Base-by-base conservation (phyloP, 2,888 invertebrate species). In the Lampropteryx suffumata region DNA sequence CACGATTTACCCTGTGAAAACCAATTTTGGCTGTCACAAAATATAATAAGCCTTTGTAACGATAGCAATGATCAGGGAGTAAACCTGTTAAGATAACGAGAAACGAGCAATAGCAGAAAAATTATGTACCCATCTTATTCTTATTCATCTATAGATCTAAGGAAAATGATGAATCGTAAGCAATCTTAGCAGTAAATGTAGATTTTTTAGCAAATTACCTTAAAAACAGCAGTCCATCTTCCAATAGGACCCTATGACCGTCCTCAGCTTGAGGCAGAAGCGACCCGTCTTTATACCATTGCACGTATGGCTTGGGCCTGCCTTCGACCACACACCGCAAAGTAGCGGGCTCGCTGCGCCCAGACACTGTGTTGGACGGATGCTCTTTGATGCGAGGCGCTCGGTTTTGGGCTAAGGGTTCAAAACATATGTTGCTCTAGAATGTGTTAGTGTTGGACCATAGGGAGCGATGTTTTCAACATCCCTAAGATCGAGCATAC, bases 271-370 rank as follows among this genome's bases (percentile, higher is more conserved):
- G 95, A 67, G 94, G 94, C 64, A 97, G 93, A 36, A 93, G 93
- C 62, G 94, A 93, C 11, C 98, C 98, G 83, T 98, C 97, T 78
- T 94, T 94, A 92, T 94, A 98, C 99, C 99, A 99, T 69, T 96
- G 96, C 71, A 99, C 97, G 57, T 92, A 91, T 8, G 98, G 98
- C 68, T 96, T 95, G 2, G 97, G 97, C 67, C 96, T 94, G 42
- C 99, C 99, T 85, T 98, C 98, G 3, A 98, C 99, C 75, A 98
- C 98, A 84, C 99, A 99, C 90, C 98, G 97, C 67, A 99, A 91
- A 41, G 99, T 99, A 42, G 98, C 98, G 17, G 99, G 99, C 73
- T 99, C 98, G 83, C 98, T 98, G 82, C 97, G 96, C 50, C 97
- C 97, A 37, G 99, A 98, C 59, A 97, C 96, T 71, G 98, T 96